Evolutionary conservation across 1,140 invertebrate genomes (phyloP), one percentile per base, ranked within the genome.

Genomic region (Microplitis mediator): DNA sequence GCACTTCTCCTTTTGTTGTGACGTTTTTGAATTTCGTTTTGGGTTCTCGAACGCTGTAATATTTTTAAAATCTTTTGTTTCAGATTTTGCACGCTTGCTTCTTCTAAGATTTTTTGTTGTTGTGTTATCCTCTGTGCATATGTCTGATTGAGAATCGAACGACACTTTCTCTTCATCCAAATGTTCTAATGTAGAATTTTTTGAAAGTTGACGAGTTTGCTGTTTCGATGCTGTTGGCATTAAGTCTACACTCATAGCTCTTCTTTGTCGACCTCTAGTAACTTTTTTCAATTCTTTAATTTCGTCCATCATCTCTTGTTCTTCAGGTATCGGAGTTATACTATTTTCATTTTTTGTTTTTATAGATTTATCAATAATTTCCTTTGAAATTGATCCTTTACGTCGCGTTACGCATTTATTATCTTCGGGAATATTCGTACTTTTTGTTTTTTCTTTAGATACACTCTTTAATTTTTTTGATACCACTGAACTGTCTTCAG

Each of bases 231-330:
- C 78, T 14, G 35, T 32, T 4, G 32, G 65, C 11, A 13, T 54
- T n/a, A 61, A 64, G 23, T 84, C 83, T 0, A 80, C 78, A 45
- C 84, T 86, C 1, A 64, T 39, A 0, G 84, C 82, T 71, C 83
- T 78, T 63, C 80, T 79, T 31, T 45, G n/a, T 56, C 81, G 74
- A 36, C 23, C 36, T 63, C 72, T 39, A 4, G 65, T 3, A 51
- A 4, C 9, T 54, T 23, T 36, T 71, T 56, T 8, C 23, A 74
- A 5, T 32, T 74, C 62, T 65, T 35, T 5, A 39, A 56, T 23
- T 4, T 50, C 58, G 11, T 72, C 54, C 1, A 45, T 51, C 6
- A 60, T 16, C 16, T 50, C 60, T 13, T 79, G 51, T 32, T 85
- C 83, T 13, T 83, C 83, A 2, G 84, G 81, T 56, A 84, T 78